phyloP scores from a whole-genome alignment of 2,797 vertebrate genomes.

The Lithobates pipiens region DNA sequence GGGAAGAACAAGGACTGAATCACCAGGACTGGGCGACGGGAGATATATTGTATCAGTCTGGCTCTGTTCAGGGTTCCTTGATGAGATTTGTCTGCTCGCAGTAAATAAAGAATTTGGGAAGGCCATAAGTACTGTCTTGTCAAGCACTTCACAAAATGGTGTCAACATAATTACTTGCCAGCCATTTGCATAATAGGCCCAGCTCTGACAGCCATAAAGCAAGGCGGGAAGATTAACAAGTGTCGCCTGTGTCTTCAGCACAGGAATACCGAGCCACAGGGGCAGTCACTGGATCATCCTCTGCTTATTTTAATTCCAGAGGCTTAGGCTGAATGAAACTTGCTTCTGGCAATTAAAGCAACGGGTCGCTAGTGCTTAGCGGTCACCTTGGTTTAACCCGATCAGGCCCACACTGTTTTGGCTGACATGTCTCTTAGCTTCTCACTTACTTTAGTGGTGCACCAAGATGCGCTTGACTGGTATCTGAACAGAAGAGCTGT shows the following conservation, averaged over 20 bases:
- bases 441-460: too few species aligned
- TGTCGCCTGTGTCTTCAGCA: conserved; percentile 66
- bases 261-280: conserved; percentile 66
- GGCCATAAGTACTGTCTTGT: conserved; percentile 71
- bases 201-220: conserved; percentile 76
- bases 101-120: conserved; percentile 20
- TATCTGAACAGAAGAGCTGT: too few species aligned
- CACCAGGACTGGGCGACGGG: background rate
- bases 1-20: conserved; percentile 1
- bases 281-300: conserved; percentile 66
- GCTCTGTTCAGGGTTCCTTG: conserved; percentile 4
- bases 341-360: conserved; percentile 1
- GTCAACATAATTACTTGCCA: conserved; percentile 82
- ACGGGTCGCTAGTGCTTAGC: background rate
- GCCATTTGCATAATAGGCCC: conserved; percentile 76
- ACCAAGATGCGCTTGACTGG: too few species aligned
- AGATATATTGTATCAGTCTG: background rate
- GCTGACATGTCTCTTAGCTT: background rate
- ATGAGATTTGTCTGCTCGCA: conserved; percentile 30
- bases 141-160: conserved; percentile 80
- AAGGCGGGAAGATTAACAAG: conserved; percentile 78
- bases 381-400: conserved; percentile 12
- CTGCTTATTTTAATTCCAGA: conserved; percentile 53
- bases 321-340: conserved; percentile 21
- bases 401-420: background rate